These are phyloP conservation scores for Aptenodytes forsteri DNA, from an alignment of 2,113 vertebrate species.

Conservation along the genomic window DNA sequence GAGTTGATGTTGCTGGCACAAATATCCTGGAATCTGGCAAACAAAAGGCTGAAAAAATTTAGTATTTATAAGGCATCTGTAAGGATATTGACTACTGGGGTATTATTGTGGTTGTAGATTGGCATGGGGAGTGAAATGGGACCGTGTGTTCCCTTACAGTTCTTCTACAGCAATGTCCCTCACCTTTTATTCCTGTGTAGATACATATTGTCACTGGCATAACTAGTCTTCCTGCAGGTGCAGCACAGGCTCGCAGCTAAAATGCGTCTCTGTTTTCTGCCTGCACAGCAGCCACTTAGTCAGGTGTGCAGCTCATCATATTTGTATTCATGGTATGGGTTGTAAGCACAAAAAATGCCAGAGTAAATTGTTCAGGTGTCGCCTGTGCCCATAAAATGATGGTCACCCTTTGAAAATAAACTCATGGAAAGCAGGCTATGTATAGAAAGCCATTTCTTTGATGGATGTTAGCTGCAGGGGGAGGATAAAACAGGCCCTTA, in stretches of 20 bases:
- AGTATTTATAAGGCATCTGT: background rate
- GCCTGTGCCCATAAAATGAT: background rate
- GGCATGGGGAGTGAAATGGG: background rate
- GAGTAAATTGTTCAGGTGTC: background rate
- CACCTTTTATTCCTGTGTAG: background rate
- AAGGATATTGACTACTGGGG: background rate
- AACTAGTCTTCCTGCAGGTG: background rate
- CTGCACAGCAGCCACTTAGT: background rate
- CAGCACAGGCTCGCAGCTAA: background rate
- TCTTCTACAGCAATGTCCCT: background rate
- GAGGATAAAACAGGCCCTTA: slow-evolving; percentile 24
- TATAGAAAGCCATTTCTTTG: slow-evolving; percentile 18
- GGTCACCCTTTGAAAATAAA: slow-evolving; percentile 23
- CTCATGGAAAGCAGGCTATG: background rate
- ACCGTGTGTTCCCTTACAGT: background rate
- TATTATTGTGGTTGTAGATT: background rate
- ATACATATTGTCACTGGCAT: background rate
- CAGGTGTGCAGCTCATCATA: background rate
- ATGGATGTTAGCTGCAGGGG: slow-evolving; percentile 11
- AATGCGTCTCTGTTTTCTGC: background rate
- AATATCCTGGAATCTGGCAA: background rate
- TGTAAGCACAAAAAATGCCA: background rate
- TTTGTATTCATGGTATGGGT: background rate
- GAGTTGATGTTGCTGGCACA: background rate
- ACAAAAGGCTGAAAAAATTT: background rate